phyloP scores from a whole-genome alignment of 2,888 invertebrate species.

The Cephalotes varians region DNA sequence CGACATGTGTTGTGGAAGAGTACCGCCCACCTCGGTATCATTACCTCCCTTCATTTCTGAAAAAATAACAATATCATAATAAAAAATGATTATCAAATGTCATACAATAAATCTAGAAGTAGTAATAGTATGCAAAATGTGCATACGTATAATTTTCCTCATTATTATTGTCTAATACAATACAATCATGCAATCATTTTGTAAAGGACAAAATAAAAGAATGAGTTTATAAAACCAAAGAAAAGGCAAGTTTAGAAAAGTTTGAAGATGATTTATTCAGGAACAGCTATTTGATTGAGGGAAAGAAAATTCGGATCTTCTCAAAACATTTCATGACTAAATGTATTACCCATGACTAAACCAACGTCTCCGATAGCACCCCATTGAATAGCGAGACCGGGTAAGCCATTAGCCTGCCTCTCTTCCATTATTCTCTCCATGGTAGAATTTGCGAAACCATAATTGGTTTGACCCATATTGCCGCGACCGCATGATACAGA shows the following conservation, averaged over 20 bases:
- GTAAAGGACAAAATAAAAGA: not conserved
- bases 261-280: not conserved
- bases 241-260: not conserved
- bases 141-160: not conserved
- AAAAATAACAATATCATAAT: not conserved
- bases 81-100: not conserved
- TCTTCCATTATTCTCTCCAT: constrained; percentile 98
- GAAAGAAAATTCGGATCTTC: not conserved
- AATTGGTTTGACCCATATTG: constrained; percentile 98
- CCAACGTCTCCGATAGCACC: constrained; percentile 99
- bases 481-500: constrained; percentile 99
- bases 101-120: not conserved
- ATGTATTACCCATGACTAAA: constrained; percentile 89
- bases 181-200: not conserved
- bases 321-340: not conserved
- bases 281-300: not conserved
- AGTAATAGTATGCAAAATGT: not conserved
- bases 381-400: constrained; percentile 98
- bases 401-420: constrained; percentile 93
- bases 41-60: constrained; percentile 95
- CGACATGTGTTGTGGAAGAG: constrained; percentile 97
- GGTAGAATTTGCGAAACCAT: constrained; percentile 98
- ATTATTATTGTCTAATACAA: not conserved
- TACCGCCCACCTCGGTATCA: constrained; percentile 97
- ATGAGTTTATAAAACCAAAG: not conserved